phyloP scores from a whole-genome alignment of 2,888 invertebrate species.

The Bedellia somnulentella region DNA sequence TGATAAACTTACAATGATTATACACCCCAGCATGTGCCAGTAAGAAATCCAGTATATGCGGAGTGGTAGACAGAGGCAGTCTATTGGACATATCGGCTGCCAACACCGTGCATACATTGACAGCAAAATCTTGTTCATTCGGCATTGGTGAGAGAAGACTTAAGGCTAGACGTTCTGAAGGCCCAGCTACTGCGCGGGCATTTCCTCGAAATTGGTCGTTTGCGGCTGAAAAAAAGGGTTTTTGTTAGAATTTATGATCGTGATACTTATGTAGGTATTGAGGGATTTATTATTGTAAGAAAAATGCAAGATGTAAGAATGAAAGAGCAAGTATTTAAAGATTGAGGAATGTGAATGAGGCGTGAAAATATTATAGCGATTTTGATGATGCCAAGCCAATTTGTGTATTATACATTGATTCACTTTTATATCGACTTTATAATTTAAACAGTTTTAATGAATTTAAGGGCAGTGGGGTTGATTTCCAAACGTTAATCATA shows the following conservation, averaged over 20 bases:
- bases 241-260: no score
- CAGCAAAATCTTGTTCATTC: constrained; percentile 97
- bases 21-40: constrained; percentile 94
- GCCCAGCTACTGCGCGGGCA: constrained; percentile 29
- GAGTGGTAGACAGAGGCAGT: constrained; percentile 81
- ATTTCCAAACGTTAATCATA: no score
- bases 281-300: no score
- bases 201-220: constrained; percentile 32
- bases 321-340: no score
- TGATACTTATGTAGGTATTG: neutral
- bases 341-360: no score
- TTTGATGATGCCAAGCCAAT: no score
- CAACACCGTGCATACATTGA: constrained; percentile 94
- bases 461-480: no score
- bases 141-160: constrained; percentile 94
- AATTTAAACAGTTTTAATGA: no score
- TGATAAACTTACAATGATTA: constrained; percentile 81
- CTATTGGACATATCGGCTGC: constrained; percentile 93
- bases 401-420: no score
- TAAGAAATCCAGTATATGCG: constrained; percentile 84
- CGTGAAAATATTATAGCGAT: no score
- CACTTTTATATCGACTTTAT: no score
- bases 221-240: constrained; percentile 25
- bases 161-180: constrained; percentile 80
- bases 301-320: no score